Base-by-base conservation (phyloP, 2,113 vertebrate genomes). In the Scatophagus argus region DNA sequence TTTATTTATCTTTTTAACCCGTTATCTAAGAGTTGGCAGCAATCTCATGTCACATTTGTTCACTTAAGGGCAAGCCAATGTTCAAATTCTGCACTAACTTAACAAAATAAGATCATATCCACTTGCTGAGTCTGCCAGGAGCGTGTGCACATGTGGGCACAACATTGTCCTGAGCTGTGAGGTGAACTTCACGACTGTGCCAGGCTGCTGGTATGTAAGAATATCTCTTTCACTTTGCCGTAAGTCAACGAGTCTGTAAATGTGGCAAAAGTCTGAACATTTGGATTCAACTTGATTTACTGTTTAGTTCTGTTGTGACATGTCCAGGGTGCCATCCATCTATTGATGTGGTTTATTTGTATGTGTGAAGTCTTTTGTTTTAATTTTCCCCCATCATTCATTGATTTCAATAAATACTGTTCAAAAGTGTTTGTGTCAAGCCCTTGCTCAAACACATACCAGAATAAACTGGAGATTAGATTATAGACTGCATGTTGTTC, bases 321-420 rank as follows among this genome's bases (percentile, higher is more conserved):
- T 27, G 39, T 23, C 36, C 14, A 14, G 8, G 21, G 14, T 58
- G 55, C 46, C 32, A 6, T 4, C n/a, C n/a, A 49, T 43, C 10
- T 46, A 8, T 49, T 60, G 19, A 21, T 43, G 25, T 56, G 31
- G 68, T 63, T 47, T 43, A 8, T 52, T 54, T 67, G 38, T 38
- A 55, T 39, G 27, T 12, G 6, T 54, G 9, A 34, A 11, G 2
- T 27, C n/a, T 21, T 66, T 31, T 38, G n/a, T 41, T 39, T 14
- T 32, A 17, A 19, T 16, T 54, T 29, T 31, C 3, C 47, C 36
- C 41, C 13, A 36, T 43, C 36, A 9, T 29, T 46, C 14, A 52
- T 49, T 43, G 8, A 67, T 84, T 79, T 60, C 2, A 14, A 76
- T 41, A 52, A 65, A 65, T 54, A 55, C 34, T 72, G 47, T 2